Evolutionary conservation across 2,113 vertebrate species (phyloP).

Genomic region (Benitochromis conjunctus): DNA sequence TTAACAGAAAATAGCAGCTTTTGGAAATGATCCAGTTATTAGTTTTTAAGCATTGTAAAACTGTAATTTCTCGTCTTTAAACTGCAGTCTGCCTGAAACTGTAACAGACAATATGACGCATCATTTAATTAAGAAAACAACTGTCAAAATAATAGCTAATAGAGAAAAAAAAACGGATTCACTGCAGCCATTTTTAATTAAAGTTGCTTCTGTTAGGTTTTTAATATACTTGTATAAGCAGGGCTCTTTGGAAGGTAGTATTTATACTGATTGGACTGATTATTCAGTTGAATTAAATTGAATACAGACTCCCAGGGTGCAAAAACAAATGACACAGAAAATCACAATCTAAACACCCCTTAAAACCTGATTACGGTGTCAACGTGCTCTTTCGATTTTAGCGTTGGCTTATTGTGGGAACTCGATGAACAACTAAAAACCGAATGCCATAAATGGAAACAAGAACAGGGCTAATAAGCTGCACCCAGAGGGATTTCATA

Average conservation of each 20-base stretch:
- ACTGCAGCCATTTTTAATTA: background rate
- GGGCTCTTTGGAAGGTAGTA: background rate
- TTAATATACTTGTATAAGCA: background rate
- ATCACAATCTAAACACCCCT: background rate
- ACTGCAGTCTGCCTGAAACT: background rate
- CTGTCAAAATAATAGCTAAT: background rate
- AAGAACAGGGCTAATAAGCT: slow-evolving; percentile 9
- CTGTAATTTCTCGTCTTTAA: background rate
- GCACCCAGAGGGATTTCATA: slow-evolving; percentile 9
- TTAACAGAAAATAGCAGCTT: background rate
- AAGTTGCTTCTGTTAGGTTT: background rate
- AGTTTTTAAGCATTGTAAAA: background rate
- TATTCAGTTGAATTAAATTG: background rate
- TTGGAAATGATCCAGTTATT: background rate
- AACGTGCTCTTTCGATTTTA: background rate
- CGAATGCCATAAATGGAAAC: background rate
- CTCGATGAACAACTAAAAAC: background rate
- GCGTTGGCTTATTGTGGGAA: background rate
- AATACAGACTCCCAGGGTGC: background rate
- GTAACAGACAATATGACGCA: background rate
- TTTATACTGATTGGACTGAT: background rate
- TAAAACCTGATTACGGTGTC: background rate
- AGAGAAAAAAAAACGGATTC: background rate
- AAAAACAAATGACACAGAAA: background rate
- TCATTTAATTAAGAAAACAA: background rate